Conservation (phyloP, 2,113 vertebrate genomes). For the Eretmochelys imbricata region DNA sequence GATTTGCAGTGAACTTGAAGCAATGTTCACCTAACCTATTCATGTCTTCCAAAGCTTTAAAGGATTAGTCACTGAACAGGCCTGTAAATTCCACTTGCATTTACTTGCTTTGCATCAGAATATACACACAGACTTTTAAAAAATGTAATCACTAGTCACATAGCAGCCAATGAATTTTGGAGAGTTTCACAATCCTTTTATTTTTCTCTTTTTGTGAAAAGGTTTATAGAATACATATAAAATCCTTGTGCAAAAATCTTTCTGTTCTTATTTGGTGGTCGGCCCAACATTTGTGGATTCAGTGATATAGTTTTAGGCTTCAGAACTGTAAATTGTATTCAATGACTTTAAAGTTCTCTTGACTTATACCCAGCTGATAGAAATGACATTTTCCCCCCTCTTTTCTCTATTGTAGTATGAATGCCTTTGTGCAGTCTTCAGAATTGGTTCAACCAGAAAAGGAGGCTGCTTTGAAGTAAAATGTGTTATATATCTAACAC, state of each 20-base stretch:
- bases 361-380: neutral
- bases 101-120: conserved; percentile 5
- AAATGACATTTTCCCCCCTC: neutral
- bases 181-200: neutral
- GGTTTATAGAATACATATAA: neutral
- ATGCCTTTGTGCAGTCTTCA: neutral
- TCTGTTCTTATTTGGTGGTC: neutral
- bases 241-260: neutral
- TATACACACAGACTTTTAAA: neutral
- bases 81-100: neutral
- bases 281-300: neutral
- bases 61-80: conserved; percentile 18
- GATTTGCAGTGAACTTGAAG: conserved; percentile 35
- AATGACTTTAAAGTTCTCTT: neutral
- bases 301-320: neutral
- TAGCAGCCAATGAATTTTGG: neutral
- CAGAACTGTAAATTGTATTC: neutral
- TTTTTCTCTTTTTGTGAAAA: neutral
- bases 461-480: neutral
- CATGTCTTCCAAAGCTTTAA: conserved; percentile 34
- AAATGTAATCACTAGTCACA: neutral
- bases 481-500: fast-evolving
- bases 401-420: neutral
- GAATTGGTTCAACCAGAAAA: neutral
- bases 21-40: conserved; percentile 27